Conservation (phyloP, 2,113 vertebrate species). For the Nipponia nippon region DNA sequence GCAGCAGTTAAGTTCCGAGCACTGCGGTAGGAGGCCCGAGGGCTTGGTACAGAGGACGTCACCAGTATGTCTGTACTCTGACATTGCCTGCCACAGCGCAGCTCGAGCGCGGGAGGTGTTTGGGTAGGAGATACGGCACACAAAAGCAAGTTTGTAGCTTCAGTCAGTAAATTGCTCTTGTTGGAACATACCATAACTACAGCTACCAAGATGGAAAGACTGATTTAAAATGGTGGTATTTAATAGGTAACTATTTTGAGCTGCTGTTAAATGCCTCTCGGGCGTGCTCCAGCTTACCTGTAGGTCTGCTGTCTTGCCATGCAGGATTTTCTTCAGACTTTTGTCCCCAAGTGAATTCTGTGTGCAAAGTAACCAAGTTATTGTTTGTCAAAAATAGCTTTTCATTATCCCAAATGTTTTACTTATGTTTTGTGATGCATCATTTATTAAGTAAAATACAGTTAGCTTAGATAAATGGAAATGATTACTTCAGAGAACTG, state of each 20-base stretch:
- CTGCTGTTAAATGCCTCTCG: background rate
- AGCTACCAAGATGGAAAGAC: background rate
- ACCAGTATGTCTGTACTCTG: fast-evolving
- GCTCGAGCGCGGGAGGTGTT: fast-evolving
- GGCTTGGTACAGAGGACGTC: background rate
- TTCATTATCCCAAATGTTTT: background rate
- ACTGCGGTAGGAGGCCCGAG: background rate
- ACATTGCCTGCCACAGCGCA: background rate
- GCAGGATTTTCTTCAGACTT: background rate
- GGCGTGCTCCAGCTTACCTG: background rate
- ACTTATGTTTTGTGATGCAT: background rate
- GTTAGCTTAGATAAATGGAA: background rate
- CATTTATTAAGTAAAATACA: background rate
- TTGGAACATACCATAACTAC: background rate
- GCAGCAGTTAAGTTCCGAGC: background rate
- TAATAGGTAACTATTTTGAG: background rate
- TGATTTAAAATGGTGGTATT: background rate
- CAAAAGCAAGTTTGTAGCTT: background rate
- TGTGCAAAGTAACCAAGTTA: background rate
- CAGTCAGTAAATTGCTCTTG: background rate
- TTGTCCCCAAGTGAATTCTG: background rate
- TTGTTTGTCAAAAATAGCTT: background rate
- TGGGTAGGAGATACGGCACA: background rate
- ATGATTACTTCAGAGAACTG: background rate
- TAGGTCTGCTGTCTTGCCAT: background rate